Conservation (phyloP, 23 tunicate genomes). For the Aplidium turbinatum region DNA sequence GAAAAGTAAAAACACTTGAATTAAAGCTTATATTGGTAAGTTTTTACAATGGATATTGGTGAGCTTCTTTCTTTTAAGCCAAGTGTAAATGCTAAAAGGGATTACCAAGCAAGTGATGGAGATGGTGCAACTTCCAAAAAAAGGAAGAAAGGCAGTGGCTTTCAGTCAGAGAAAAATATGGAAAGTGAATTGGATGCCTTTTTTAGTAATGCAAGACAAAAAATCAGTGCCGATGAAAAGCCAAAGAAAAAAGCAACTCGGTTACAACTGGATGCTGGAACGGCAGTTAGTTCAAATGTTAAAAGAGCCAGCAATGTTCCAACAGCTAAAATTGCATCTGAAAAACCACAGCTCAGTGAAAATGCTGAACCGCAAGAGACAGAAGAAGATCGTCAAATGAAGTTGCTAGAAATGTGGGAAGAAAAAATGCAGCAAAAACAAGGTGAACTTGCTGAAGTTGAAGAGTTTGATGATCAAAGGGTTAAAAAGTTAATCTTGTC, state of each 20-base stretch:
- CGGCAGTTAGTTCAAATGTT: conserved; percentile 39
- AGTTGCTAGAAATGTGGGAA: conserved; percentile 89
- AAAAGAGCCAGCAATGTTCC: conserved; percentile 20
- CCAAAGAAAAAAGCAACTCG: conserved; percentile 75
- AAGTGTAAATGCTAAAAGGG: conserved; percentile 41
- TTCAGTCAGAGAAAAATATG: conserved; percentile 21
- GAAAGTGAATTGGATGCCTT: conserved; percentile 69
- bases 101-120: conserved; percentile 11
- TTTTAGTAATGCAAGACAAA: conserved; percentile 60
- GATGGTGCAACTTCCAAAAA: conserved; percentile 27
- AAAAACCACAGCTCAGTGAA: not conserved
- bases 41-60: conserved; percentile 74
- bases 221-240: conserved; percentile 23
- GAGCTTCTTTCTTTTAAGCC: conserved; percentile 81
- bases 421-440: conserved; percentile 51
- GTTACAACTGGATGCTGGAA: conserved; percentile 55
- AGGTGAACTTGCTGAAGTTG: conserved; percentile 40
- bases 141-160: not conserved
- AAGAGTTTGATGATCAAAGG: conserved; percentile 82
- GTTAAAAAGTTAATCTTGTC: conserved; percentile 82
- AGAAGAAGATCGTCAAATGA: conserved; percentile 92
- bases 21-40: not conserved
- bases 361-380: conserved; percentile 30
- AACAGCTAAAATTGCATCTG: not conserved
- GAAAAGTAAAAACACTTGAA: not conserved